These are phyloP conservation scores for Limnephilus auricula DNA, from an alignment of 2,888 invertebrate genomes.

Conservation along the genomic window DNA sequence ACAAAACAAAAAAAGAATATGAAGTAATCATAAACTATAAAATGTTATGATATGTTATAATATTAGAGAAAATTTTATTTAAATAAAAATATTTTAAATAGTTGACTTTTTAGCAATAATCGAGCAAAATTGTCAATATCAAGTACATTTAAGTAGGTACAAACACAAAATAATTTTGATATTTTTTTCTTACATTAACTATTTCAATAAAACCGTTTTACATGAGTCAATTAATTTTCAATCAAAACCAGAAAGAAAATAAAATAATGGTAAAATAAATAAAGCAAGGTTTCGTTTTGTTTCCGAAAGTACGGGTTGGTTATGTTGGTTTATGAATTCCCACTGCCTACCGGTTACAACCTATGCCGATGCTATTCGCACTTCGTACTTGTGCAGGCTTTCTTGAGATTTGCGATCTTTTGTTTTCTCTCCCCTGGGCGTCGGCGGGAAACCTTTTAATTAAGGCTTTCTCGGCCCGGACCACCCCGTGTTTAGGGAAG, in stretches of 20 bases:
- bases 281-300: background rate
- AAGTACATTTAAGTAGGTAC: too few species aligned
- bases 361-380: background rate
- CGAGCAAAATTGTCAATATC: too few species aligned
- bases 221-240: background rate
- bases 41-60: too few species aligned
- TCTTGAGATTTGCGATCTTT: constrained; percentile 57
- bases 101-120: too few species aligned
- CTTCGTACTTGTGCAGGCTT: constrained; percentile 50
- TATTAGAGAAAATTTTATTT: too few species aligned
- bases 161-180: too few species aligned
- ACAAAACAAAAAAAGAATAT: too few species aligned
- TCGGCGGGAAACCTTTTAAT: constrained; percentile 52
- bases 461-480: constrained; percentile 41
- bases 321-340: background rate
- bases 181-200: too few species aligned
- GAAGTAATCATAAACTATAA: too few species aligned
- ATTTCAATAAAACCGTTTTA: too few species aligned
- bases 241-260: background rate
- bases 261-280: background rate
- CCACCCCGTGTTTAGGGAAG: background rate
- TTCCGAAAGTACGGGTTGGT: background rate
- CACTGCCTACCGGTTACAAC: too few species aligned
- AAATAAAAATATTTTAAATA: too few species aligned
- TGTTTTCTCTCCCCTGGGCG: constrained; percentile 52